These are phyloP conservation scores for Euleptes europaea DNA, from an alignment of 2,113 vertebrate genomes.

Conservation along the genomic window DNA sequence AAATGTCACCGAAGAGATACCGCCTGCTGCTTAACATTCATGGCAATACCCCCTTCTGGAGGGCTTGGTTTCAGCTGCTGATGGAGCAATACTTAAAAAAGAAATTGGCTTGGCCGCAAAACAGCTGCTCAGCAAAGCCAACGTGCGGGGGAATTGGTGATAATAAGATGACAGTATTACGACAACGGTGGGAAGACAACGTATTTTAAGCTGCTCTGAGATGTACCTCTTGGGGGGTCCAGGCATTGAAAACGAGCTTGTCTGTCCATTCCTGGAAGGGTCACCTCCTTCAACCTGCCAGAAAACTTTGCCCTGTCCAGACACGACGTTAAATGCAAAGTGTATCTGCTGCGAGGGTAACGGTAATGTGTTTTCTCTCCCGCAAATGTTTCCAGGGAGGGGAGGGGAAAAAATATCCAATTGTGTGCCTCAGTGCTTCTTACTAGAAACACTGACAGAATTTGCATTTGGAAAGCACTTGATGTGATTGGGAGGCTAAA, in stretches of 20 bases:
- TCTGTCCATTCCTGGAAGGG: constrained; percentile 21
- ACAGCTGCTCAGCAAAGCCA: constrained; percentile 70
- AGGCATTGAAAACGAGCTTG: constrained; percentile 21
- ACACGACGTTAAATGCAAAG: background rate
- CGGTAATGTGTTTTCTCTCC: background rate
- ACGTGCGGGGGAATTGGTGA: constrained; percentile 58
- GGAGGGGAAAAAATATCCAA: background rate
- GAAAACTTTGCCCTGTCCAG: background rate
- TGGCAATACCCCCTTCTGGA: constrained; percentile 57
- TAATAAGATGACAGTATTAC: constrained; percentile 70
- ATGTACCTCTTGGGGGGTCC: background rate
- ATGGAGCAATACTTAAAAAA: constrained; percentile 76
- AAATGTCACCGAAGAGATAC: constrained; percentile 58
- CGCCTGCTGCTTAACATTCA: constrained; percentile 73
- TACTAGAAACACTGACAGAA: background rate
- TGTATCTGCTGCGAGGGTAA: accelerated
- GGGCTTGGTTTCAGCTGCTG: constrained; percentile 61
- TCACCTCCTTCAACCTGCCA: background rate
- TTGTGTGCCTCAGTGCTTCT: background rate
- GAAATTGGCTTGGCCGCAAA: constrained; percentile 73
- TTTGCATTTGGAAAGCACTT: background rate
- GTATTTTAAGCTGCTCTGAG: constrained; percentile 59
- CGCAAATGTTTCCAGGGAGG: background rate
- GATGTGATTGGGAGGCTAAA: background rate
- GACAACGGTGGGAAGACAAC: constrained; percentile 41